Percentiles rank a stretch among this genome's conserved stretches.
These are phyloP conservation scores for Paramuricea clavata DNA, from an alignment of 92 coral and sea anemone genomes.

Conservation along the genomic window DNA sequence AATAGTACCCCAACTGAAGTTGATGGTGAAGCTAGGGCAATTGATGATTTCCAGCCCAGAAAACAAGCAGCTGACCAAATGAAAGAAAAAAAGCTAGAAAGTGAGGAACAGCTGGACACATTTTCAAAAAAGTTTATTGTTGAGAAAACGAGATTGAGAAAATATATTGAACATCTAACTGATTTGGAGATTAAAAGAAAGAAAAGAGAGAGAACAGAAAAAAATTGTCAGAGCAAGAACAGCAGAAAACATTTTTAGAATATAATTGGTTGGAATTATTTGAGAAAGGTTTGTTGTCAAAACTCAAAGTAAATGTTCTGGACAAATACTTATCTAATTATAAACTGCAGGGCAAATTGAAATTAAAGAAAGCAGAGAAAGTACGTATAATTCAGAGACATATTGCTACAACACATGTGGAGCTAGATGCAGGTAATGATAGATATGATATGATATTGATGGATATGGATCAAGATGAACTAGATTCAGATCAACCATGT, in stretches of 20 bases:
- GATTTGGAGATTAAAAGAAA: constrained; percentile 24
- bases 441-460: not conserved
- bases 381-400: constrained; percentile 13
- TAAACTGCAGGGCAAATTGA: not conserved
- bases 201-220: constrained; percentile 39
- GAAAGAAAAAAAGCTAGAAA: constrained; percentile 8
- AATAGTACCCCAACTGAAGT: constrained; percentile 15
- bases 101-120: constrained; percentile 33
- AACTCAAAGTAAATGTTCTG: not conserved
- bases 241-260: constrained; percentile 18
- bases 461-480: not conserved
- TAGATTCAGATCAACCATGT: not conserved
- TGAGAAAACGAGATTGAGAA: constrained; percentile 8
- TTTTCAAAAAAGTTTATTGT: constrained; percentile 43
- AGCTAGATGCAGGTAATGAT: too few species aligned
- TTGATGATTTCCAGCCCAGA: constrained; percentile 56
- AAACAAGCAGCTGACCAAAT: constrained; percentile 38
- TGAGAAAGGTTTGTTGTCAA: constrained; percentile 13
- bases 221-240: not conserved
- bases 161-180: constrained; percentile 42
- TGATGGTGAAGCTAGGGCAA: not conserved
- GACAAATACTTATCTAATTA: constrained; percentile 41
- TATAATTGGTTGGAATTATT: constrained; percentile 30
- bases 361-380: constrained; percentile 34
- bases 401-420: too few species aligned